Base-by-base conservation (phyloP, 2,888 invertebrate genomes). In the Hipparchia semele region DNA sequence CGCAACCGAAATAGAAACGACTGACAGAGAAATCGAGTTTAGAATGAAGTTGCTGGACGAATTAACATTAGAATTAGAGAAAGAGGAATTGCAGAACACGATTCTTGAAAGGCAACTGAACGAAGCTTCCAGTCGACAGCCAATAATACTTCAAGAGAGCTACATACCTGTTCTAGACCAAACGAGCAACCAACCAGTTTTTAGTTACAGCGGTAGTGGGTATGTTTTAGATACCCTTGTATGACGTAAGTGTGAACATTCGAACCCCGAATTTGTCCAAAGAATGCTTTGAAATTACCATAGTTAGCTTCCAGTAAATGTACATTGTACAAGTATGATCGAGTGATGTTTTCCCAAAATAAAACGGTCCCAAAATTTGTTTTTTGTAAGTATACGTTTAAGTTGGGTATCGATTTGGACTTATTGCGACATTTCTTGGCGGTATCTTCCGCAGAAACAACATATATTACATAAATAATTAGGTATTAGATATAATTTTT, bases 1-100 rank as follows among this genome's bases (percentile, higher is more conserved):
- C 64, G 94, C 94, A 23, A 82, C 86, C 2, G 95, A 95, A 78
- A 79, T 95, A 72, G 86, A 91, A 68, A 88, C 87, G 79, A 90
- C 95, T 33, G 94, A 95, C 75, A 90, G 89, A 75, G 94, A 95
- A 78, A 84, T 95, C 53, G 94, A 95, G 80, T 89, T 87, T 70
- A 90, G 95, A 82, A 87, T 95, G 84, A 91, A 94, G 77, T 78
- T 95, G 0, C 83, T 95, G 8, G 95, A 95, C 70, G 92, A 93
- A 72, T 80, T 95, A 72, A 95, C 94, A 2, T 82, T 92, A 74
- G 94, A 95, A 74, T 84, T 95, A 72, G 93, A 94, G 76, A 91
- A 94, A 76, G 94, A 94, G 73, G 94, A 94, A 77, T 77, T 90
- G 73, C 90, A 95, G 87, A 90, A 94, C 82, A 78, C 94, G 76